Base-by-base conservation (phyloP, 2,113 vertebrate species). In the Sinocyclocheilus maitianheensis region DNA sequence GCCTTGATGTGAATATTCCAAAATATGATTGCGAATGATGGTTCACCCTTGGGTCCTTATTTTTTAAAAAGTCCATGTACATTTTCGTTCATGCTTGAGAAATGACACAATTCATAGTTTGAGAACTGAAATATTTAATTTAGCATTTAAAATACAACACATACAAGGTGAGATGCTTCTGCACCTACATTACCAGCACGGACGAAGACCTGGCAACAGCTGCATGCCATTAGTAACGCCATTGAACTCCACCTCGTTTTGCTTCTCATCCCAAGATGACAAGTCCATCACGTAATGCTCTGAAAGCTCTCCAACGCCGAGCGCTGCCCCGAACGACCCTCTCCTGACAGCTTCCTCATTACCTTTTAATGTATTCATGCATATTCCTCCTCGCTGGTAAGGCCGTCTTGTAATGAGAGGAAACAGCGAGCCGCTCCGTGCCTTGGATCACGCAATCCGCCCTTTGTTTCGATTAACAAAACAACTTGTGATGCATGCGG, bases 321-420 rank as follows among this genome's bases (percentile, higher is more conserved):
- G 85, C 88, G 82, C 77, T 85, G 91, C 89, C 91, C 92, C 90
- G 90, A 85, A 60, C 93, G 92, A 93, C 93, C 94, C 94, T 94
- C 94, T 94, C 90, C 92, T 94, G 92, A 91, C 93, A 92, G 91
- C 92, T 93, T 94, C 95, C 94, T 93, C 94, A 95, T 95, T 94
- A 95, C 94, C 94, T 96, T 95, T 95, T 95, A 95, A 96, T 96
- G 91, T 95, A 96, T 96, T 94, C 93, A 94, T 92, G 93, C 91
- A 94, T 96, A 94, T 94, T 91, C 93, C 91, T 94, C 94, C 95
- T 93, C 93, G 92, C 91, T 90, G 91, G 92, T 94, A 94, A 93
- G 81, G 76, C 93, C 93, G 94, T 93, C 94, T 94, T 93, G 93
- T 94, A 95, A 96, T 94, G 93, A 94, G 94, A 95, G 93, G 93